A percentile compares a stretch with the other conserved stretches of the same genome.
phyloP scores from a whole-genome alignment of 1,140 invertebrate species.

The Diabrotica undecimpunctata region DNA sequence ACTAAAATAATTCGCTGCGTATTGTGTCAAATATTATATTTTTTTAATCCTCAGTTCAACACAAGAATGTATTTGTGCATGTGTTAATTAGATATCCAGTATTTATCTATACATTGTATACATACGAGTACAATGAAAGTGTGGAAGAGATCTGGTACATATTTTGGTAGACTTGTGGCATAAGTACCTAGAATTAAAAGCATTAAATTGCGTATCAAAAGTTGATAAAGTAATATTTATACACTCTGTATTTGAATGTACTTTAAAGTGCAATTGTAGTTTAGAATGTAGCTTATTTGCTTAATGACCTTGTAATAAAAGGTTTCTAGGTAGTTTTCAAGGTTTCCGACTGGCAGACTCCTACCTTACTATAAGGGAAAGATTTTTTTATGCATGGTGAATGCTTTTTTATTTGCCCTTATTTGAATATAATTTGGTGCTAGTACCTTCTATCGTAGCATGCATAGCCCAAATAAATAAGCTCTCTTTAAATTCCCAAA shows the following conservation, averaged over 20 bases:
- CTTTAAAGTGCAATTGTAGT: constrained; percentile 38
- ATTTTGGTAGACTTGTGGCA: background rate
- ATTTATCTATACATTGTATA: background rate
- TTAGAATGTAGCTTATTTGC: constrained; percentile 42
- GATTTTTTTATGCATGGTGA: constrained; percentile 44
- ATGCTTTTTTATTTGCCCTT: constrained; percentile 19
- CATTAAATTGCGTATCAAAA: background rate
- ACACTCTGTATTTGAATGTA: constrained; percentile 24
- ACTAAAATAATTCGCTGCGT: too few relatives aligned
- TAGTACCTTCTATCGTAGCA: background rate
- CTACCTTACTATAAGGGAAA: constrained; percentile 50
- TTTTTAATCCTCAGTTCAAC: too few relatives aligned
- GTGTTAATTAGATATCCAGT: background rate
- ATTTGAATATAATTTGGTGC: background rate
- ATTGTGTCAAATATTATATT: too few relatives aligned
- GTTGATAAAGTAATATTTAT: background rate
- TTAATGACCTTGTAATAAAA: constrained; percentile 38
- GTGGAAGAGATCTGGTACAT: background rate
- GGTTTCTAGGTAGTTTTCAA: constrained; percentile 36
- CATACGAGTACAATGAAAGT: background rate
- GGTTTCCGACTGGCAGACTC: constrained; percentile 37
- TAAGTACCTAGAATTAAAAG: background rate
- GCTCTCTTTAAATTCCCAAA: too few relatives aligned
- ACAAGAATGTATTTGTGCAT: too few relatives aligned
- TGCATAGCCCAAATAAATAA: too few relatives aligned